Evolutionary conservation across 2,113 vertebrate species (phyloP).

Genomic region (Natator depressus): DNA sequence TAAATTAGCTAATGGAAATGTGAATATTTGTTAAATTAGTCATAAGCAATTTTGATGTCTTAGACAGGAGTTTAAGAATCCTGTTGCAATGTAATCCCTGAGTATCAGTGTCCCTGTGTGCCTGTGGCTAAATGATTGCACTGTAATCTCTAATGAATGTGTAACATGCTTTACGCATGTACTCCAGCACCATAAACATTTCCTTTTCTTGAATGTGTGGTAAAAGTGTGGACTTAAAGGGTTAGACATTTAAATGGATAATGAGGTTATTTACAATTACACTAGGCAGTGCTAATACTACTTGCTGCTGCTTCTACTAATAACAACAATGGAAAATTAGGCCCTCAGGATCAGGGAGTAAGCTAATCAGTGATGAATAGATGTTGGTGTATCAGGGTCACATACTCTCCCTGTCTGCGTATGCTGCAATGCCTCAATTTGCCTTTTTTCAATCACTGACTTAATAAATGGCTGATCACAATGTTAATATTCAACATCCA

Average conservation of each 20-base stretch:
- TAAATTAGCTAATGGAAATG: not conserved
- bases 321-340: not conserved
- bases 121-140: not conserved
- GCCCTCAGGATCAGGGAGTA: too few species aligned
- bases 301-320: not conserved
- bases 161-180: not conserved
- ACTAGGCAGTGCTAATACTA: not conserved
- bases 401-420: not conserved
- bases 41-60: not conserved
- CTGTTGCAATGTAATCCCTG: not conserved
- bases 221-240: not conserved
- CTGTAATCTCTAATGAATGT: not conserved
- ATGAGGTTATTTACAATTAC: not conserved
- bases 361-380: not conserved
- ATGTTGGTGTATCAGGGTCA: not conserved
- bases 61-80: not conserved
- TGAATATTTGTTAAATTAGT: not conserved
- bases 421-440: not conserved
- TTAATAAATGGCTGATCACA: too few species aligned
- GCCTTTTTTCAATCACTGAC: too few species aligned
- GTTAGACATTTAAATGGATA: not conserved
- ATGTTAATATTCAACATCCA: too few species aligned
- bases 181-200: not conserved
- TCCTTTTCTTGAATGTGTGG: not conserved
- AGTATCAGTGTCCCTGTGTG: not conserved